Evolutionary conservation across 2,797 vertebrate genomes (phyloP).

Genomic region (Rhinoraja longicauda): DNA sequence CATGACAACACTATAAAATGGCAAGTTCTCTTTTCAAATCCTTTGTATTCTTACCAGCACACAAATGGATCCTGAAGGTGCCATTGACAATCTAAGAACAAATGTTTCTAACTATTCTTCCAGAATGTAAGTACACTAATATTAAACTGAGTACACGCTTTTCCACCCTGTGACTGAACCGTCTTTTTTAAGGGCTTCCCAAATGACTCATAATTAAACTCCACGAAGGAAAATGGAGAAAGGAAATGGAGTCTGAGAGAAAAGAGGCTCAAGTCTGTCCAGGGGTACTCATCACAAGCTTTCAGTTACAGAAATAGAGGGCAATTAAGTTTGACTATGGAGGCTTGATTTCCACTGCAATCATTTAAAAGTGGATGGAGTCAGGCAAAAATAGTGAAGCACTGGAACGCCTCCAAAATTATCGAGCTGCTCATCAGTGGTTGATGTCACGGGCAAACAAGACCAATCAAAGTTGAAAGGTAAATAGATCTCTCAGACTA

Average conservation of each 20-base stretch:
- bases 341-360: not conserved
- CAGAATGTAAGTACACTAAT: not conserved
- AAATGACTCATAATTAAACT: not conserved
- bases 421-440: not conserved
- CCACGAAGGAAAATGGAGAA: not conserved
- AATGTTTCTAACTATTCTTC: not conserved
- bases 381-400: not conserved
- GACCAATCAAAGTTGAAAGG: not conserved
- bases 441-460: not conserved
- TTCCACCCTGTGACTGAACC: not conserved
- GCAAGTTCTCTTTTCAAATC: not conserved
- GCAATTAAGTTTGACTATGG: not conserved
- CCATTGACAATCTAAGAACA: not conserved
- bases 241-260: not conserved
- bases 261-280: not conserved
- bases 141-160: not conserved
- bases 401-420: not conserved
- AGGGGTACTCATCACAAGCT: not conserved
- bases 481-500: not conserved
- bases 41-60: not conserved
- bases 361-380: not conserved
- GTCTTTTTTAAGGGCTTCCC: not conserved
- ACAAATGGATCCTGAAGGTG: not conserved
- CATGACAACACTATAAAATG: not conserved
- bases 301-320: not conserved